Percentiles rank a stretch among this genome's conserved stretches.
Conservation (phyloP, 2,888 invertebrate species). For the Muscina levida region DNA sequence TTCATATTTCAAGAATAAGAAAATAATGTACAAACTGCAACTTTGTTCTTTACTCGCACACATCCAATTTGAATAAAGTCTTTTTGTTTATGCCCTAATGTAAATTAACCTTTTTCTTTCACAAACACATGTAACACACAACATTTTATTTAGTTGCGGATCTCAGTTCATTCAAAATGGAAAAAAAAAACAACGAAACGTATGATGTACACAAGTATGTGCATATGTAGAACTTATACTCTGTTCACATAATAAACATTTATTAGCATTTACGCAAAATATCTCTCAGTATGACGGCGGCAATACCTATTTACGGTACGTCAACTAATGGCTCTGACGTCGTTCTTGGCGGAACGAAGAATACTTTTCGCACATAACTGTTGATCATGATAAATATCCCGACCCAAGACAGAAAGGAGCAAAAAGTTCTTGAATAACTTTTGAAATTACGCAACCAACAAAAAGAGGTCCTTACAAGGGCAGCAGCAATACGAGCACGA, state of each 20-base stretch:
- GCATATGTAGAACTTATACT: neutral
- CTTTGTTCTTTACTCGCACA: too few species aligned
- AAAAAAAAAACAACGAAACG: constrained; percentile 26
- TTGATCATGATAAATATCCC: constrained; percentile 33
- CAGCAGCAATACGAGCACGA: neutral
- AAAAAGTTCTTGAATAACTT: constrained; percentile 34
- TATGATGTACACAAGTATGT: constrained; percentile 5
- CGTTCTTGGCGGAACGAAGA: constrained; percentile 7
- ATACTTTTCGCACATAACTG: constrained; percentile 42
- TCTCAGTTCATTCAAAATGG: constrained; percentile 33
- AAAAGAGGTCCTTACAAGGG: constrained; percentile 17
- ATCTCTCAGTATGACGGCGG: neutral
- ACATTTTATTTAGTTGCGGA: constrained; percentile 15
- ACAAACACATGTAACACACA: neutral
- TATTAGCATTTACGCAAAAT: constrained; percentile 44
- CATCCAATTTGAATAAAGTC: constrained; percentile 29
- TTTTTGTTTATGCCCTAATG: constrained; percentile 31
- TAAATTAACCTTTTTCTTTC: constrained; percentile 27
- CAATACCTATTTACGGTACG: constrained; percentile 8
- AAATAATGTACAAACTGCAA: too few species aligned
- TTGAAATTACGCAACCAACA: constrained; percentile 39
- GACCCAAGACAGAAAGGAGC: constrained; percentile 16
- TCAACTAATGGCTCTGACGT: constrained; percentile 22
- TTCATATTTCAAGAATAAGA: too few species aligned
- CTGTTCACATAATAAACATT: constrained; percentile 20